Evolutionary conservation across 2,113 vertebrate species (phyloP), one percentile per base, ranked within the genome.

Genomic region (Sinocyclocheilus grahami): DNA sequence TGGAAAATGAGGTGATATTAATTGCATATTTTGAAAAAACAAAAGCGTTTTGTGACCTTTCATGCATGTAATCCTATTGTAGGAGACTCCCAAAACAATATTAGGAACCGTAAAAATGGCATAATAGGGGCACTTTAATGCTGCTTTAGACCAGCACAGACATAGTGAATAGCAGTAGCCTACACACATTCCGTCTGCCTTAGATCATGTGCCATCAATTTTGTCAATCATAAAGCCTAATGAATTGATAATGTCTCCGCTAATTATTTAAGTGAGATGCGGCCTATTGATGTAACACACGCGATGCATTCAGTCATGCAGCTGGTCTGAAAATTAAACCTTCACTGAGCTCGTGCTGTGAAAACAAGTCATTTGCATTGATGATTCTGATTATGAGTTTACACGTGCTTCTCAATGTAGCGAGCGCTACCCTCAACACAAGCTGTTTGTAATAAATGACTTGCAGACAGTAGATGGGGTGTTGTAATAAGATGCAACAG

Each of bases 391-490:
- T 48, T 51, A 42, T 69, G 71, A 53, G 16, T 78, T 33, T 27
- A 53, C 76, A 78, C 16, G 48, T 4, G 9, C 20, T 27, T 51
- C n/a, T 48, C 5, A 3, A 16, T 51, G 62, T 6, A 37, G 9
- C 30, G 30, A 39, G 33, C 11, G 12, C 33, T 39, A 16, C 22
- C 27, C 46, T 71, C 46, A 58, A 60, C 69, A 24, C 51, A 37
- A 83, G 81, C 30, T 63, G 78, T 62, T 62, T 80, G 33, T 46
- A 46, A 80, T 80, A 80, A 80, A 80, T 60, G 46, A 27, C 79
- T 51, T 67, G 39, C 60, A 53, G 65, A 22, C 81, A 71, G 65
- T 71, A 33, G 14, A 67, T 30, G 42, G 18, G 30, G 51, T 42
- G 33, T 9, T 74, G 51, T 58, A 27, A 39, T 84, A 39, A 51